Conservation (phyloP, 2,113 vertebrate genomes). For the Chloropsis cyanopogon region DNA sequence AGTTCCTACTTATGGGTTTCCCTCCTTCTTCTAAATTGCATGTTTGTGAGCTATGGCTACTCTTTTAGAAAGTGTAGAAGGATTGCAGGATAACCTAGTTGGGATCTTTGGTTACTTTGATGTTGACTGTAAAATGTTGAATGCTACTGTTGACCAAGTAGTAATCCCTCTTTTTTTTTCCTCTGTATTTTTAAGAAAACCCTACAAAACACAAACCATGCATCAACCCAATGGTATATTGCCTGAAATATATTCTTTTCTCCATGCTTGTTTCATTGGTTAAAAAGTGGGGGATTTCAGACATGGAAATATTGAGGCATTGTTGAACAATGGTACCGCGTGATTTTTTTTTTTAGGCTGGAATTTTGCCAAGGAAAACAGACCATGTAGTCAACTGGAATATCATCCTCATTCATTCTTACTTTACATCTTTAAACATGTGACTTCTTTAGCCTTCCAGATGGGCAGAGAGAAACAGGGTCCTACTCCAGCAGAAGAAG, state of each 20-base stretch:
- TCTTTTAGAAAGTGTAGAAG: background rate
- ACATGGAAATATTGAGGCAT: conserved; percentile 10
- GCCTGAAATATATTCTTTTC: background rate
- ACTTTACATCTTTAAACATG: background rate
- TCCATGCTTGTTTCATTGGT: background rate
- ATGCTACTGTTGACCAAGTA: background rate
- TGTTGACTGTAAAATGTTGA: background rate
- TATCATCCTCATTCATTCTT: background rate
- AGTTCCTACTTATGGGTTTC: background rate
- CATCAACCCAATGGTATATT: fast-evolving
- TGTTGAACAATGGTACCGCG: background rate
- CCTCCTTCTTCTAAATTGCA: background rate
- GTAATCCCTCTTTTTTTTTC: background rate
- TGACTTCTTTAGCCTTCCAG: background rate
- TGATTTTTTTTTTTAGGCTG: background rate
- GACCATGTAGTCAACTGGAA: background rate
- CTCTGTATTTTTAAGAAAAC: background rate
- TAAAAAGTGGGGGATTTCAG: background rate
- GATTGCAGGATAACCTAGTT: background rate
- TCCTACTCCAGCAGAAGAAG: background rate
- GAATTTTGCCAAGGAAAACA: background rate
- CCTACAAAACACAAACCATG: background rate
- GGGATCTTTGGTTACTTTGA: background rate
- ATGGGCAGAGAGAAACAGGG: background rate
- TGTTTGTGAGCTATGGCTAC: background rate